Base-by-base conservation (phyloP, 2,797 vertebrate genomes). In the Forpus xanthops region DNA sequence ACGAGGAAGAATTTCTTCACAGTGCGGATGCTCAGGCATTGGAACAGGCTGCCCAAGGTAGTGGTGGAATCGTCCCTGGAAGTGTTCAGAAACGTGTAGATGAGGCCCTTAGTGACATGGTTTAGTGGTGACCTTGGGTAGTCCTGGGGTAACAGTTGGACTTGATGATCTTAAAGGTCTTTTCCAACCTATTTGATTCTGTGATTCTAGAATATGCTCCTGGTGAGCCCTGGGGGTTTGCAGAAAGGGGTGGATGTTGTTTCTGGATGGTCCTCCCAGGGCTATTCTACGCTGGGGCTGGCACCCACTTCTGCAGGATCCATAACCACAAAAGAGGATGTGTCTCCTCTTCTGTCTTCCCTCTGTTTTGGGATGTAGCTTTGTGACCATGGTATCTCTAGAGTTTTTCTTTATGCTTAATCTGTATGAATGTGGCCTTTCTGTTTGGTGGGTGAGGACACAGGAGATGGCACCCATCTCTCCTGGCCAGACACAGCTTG, bases 181-280 rank as follows among this genome's bases (percentile, higher is more conserved):
- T 35, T 58, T 35, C 33, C 33, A 35, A 16, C 23, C 55, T 58
- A 16, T 24, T 7, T 58, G 23, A 11, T 58, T 35, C 55, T 35
- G 15, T 35, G 23, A 35, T 35, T 58, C 33, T 25, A 25, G 55
- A 35, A 35, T 25, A 58, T 33, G 24, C 20, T 62, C 35, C 37
- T 0, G 0, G 49, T 0, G 5, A 70, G 35, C 27, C 12, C 6
- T 2, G 2, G 15, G 41, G 31, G 9, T 65, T 25, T 81, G 35
- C 60, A 82, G 77, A 60, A 79, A 47, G 0, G 3, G 17, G 6
- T 33, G 33, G 72, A 41, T 18, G 8, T 41, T 16, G 11, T 70
- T 87, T 84, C 58, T 85, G 31, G 2, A 8, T 67, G 39, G 17
- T 62, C 14, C 12, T 73, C 20, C 9, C 0, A 1, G 47, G 37